Evolutionary conservation across 2,888 invertebrate genomes (phyloP).

Genomic region (Synanthedon formicaeformis): DNA sequence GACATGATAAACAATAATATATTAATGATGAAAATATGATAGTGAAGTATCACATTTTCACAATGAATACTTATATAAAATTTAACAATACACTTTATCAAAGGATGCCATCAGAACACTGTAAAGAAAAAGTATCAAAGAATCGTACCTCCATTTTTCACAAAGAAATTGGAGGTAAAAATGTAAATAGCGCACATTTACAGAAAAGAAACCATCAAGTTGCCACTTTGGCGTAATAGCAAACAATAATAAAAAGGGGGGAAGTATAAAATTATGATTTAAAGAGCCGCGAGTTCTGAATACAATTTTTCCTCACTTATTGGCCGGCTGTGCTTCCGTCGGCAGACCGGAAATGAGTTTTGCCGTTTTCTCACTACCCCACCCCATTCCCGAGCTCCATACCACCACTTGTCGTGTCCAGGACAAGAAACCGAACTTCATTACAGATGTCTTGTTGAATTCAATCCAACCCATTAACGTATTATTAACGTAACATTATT

Average conservation of each 20-base stretch:
- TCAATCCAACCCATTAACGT: conserved; percentile 9
- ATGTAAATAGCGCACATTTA: not conserved
- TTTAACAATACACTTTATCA: no score
- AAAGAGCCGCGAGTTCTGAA: conserved; percentile 40
- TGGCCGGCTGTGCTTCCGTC: conserved; percentile 51
- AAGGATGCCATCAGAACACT: no score
- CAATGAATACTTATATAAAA: no score
- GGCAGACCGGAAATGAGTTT: conserved; percentile 64
- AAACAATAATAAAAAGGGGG: conserved; percentile 12
- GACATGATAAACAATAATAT: no score
- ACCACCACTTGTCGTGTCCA: conserved; percentile 13
- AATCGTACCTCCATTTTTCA: not conserved
- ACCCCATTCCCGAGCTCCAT: conserved; percentile 6
- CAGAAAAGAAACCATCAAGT: not conserved
- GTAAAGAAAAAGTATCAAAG: no score
- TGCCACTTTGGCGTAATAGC: not conserved
- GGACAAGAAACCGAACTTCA: conserved; percentile 43
- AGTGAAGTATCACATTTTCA: no score
- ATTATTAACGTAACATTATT: no score
- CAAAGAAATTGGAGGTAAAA: not conserved
- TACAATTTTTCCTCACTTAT: conserved; percentile 54
- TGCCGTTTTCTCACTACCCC: conserved; percentile 20
- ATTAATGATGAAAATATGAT: no score
- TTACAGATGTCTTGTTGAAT: conserved; percentile 37
- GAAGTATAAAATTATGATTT: conserved; percentile 43